Evolutionary conservation across 2,113 vertebrate species (phyloP).

Genomic region (Oncorhynchus nerka): DNA sequence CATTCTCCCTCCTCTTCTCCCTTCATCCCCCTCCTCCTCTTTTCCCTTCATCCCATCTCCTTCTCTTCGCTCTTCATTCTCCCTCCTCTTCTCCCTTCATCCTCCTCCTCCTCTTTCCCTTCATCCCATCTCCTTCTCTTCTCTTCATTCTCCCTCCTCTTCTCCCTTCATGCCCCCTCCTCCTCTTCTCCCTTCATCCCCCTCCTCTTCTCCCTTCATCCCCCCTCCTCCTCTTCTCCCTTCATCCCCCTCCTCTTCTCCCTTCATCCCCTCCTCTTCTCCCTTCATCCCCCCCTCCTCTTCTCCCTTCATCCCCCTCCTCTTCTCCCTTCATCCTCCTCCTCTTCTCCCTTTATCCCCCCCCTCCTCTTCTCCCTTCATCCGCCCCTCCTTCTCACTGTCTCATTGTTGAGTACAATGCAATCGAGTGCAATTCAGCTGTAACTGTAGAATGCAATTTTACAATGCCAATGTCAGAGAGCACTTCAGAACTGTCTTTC

Average conservation of each 20-base stretch:
- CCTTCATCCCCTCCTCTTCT: neutral
- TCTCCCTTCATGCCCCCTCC: no score
- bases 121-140: no score
- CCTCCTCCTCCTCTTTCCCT: no score
- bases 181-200: no score
- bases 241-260: neutral
- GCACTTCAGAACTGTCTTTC: neutral
- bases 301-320: neutral
- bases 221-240: neutral
- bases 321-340: neutral
- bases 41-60: no score
- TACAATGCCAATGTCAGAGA: slow-evolving; percentile 34
- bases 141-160: no score
- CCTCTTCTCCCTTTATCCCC: neutral
- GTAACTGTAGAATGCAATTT: slow-evolving; percentile 9
- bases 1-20: neutral
- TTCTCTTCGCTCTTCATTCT: no score
- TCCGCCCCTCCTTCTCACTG: neutral
- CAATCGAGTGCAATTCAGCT: slow-evolving; percentile 31
- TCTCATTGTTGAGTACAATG: slow-evolving; percentile 24
- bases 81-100: no score
- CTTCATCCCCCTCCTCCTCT: no score
- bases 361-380: neutral
- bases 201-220: no score
- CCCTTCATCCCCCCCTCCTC: neutral